Conservation (phyloP, 2,113 vertebrate genomes). For the Lichenostomus cassidix region DNA sequence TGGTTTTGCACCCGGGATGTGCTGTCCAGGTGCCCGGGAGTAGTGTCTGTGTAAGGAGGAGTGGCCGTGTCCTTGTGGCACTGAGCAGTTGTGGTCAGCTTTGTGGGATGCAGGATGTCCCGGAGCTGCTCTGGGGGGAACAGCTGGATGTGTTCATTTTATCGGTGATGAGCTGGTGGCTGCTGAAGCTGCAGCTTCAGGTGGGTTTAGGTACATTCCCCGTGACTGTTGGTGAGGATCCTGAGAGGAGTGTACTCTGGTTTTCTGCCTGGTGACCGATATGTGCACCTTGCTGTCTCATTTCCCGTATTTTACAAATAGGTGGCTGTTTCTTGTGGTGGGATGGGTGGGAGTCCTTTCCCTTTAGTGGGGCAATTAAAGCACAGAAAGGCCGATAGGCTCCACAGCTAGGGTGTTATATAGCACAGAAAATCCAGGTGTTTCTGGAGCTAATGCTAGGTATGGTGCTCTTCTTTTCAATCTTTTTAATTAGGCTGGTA, state of each 20-base stretch:
- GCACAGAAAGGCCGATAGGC: not conserved
- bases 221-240: not conserved
- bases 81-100: accelerated
- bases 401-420: not conserved
- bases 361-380: not conserved
- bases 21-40: not conserved
- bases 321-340: not conserved
- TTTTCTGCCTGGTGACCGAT: not conserved
- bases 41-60: not conserved
- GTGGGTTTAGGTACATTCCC: accelerated
- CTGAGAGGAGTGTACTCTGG: accelerated
- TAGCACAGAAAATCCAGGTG: not conserved
- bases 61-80: accelerated
- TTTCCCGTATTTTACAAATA: not conserved
- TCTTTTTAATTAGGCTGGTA: not conserved
- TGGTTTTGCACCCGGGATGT: too few species aligned
- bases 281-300: accelerated
- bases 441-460: not conserved
- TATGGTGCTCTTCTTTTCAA: not conserved
- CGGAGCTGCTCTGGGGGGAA: accelerated
- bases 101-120: accelerated
- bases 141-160: accelerated
- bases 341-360: accelerated
- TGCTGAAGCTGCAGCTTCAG: not conserved
- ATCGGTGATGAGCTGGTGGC: accelerated